These are phyloP conservation scores for Thunnus thynnus DNA, from an alignment of 2,113 vertebrate species.

Conservation along the genomic window DNA sequence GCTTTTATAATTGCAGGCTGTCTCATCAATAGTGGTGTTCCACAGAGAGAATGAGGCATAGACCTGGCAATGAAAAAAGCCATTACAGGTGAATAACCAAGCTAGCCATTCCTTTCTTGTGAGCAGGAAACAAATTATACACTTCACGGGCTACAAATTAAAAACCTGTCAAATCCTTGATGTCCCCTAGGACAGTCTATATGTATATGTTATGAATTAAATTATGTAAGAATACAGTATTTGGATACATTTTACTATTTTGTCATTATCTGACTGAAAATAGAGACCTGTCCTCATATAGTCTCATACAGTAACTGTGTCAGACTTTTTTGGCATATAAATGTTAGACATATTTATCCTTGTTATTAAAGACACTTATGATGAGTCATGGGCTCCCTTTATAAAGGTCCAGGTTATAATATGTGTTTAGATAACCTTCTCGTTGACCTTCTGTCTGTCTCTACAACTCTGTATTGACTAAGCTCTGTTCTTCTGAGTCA, in stretches of 20 bases:
- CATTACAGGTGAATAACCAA: not conserved
- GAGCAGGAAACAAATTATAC: not conserved
- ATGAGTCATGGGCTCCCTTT: not conserved
- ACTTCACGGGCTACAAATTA: not conserved
- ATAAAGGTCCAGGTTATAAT: conserved; percentile 1
- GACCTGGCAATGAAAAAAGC: not conserved
- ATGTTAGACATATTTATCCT: not conserved
- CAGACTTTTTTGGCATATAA: no score
- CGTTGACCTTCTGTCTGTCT: not conserved
- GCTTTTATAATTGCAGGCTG: not conserved
- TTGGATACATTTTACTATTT: no score
- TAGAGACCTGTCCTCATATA: no score
- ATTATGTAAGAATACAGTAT: no score
- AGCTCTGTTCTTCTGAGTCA: not conserved
- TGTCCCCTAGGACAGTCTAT: no score
- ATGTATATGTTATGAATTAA: no score
- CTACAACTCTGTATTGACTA: not conserved
- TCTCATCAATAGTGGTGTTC: not conserved
- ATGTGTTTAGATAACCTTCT: not conserved
- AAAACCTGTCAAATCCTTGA: not conserved
- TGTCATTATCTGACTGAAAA: no score
- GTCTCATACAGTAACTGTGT: no score
- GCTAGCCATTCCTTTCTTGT: not conserved
- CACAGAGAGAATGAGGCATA: not conserved
- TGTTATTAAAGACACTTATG: not conserved